Conservation (phyloP, 1,140 invertebrate species). For the Whitmania pigra region DNA sequence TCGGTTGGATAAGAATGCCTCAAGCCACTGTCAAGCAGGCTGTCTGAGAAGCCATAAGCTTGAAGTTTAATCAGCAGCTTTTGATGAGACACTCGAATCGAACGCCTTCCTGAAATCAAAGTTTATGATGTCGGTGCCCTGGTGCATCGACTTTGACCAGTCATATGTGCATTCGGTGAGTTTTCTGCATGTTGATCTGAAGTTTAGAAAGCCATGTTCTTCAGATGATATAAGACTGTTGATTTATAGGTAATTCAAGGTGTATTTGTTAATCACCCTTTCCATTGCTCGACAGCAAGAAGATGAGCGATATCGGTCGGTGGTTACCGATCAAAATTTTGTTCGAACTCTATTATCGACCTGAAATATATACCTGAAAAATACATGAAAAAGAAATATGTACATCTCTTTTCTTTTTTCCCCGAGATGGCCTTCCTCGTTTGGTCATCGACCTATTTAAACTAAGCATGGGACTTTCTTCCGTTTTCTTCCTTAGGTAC, state of each 20-base stretch:
- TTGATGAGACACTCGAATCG: background rate
- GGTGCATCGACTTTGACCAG: background rate
- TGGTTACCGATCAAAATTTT: too few relatives aligned
- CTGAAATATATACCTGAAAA: too few relatives aligned
- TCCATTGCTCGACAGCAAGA: background rate
- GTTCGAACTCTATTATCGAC: too few relatives aligned
- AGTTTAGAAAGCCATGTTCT: background rate
- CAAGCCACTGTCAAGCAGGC: background rate
- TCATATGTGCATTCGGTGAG: background rate
- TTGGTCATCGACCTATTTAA: too few relatives aligned
- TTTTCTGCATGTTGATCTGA: background rate
- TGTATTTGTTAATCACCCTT: background rate
- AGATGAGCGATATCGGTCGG: background rate
- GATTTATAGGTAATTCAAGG: background rate
- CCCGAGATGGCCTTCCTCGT: too few relatives aligned
- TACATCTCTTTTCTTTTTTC: too few relatives aligned
- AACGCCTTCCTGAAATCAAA: background rate
- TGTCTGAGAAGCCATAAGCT: background rate
- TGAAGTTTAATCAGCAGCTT: slow-evolving; percentile 6
- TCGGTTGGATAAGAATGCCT: background rate
- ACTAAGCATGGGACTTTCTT: too few relatives aligned
- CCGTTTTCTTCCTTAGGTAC: too few relatives aligned
- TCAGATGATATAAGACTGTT: background rate
- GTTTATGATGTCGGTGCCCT: background rate
- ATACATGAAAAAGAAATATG: too few relatives aligned